A percentile compares a stretch with the other conserved stretches of the same genome.
These are phyloP conservation scores for Pheosia tremula DNA, from an alignment of 2,888 invertebrate genomes.

Conservation along the genomic window DNA sequence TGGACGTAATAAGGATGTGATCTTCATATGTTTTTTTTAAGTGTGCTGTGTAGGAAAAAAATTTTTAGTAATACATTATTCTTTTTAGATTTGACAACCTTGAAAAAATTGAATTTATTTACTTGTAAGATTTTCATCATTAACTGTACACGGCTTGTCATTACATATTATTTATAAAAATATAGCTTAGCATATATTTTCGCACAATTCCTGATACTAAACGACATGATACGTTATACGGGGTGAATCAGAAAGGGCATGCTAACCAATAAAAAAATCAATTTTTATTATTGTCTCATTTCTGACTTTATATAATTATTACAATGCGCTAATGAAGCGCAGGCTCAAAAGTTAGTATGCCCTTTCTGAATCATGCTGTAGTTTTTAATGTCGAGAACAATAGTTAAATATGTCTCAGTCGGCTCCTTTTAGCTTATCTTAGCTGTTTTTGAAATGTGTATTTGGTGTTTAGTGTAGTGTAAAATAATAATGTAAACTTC, in stretches of 20 bases:
- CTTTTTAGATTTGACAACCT: neutral
- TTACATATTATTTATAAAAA: conserved; percentile 41
- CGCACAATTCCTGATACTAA: conserved; percentile 9
- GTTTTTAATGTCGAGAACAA: neutral
- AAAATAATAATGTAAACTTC: conserved; percentile 28
- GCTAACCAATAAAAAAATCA: no score
- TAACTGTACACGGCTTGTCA: conserved; percentile 21
- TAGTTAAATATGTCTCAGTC: neutral
- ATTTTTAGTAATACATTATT: neutral
- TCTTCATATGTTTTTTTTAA: conserved; percentile 14
- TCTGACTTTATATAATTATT: no score
- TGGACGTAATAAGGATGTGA: conserved; percentile 12
- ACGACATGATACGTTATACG: neutral
- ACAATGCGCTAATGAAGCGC: no score
- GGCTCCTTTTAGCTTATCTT: conserved; percentile 31
- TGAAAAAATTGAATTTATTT: neutral
- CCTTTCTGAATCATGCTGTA: no score
- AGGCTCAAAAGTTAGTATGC: no score
- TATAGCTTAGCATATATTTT: conserved; percentile 34
- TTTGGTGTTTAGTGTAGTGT: conserved; percentile 36
- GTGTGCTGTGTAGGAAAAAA: conserved; percentile 20
- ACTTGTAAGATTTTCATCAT: conserved; percentile 18
- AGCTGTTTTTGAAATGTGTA: conserved; percentile 44
- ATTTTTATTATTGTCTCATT: no score
- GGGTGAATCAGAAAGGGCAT: no score